phyloP scores from a whole-genome alignment of 1,140 invertebrate genomes.

The Mactra quadrangularis region DNA sequence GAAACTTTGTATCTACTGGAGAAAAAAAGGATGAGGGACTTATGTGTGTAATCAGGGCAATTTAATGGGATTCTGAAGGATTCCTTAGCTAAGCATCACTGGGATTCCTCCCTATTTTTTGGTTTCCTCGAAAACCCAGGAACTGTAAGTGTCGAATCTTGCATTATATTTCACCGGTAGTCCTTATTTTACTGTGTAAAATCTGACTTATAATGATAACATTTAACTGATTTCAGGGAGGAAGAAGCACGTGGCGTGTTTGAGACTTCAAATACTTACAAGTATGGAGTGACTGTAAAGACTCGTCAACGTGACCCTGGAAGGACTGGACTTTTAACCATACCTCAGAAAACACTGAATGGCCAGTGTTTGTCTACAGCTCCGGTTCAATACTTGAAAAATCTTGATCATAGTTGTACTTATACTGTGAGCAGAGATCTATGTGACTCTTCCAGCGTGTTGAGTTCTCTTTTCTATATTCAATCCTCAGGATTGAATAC shows the following conservation, averaged over 20 bases:
- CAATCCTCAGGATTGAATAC: constrained; percentile 58
- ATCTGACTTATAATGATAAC: no score
- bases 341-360: constrained; percentile 63
- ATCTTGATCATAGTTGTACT: constrained; percentile 60
- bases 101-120: no score
- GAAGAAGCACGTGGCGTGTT: constrained; percentile 4
- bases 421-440: constrained; percentile 39
- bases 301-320: constrained; percentile 34
- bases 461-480: constrained; percentile 67
- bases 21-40: no score
- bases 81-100: no score
- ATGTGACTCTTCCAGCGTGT: constrained; percentile 54
- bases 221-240: constrained; percentile 50
- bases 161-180: no score
- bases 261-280: constrained; percentile 47
- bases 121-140: no score
- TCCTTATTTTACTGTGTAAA: no score
- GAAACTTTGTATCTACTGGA: no score
- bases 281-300: constrained; percentile 60
- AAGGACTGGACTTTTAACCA: constrained; percentile 57
- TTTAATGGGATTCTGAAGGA: no score
- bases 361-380: constrained; percentile 67
- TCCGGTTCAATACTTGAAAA: constrained; percentile 68
- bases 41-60: no score
- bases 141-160: no score